These are phyloP conservation scores for Dolichomitus sp. DNA, from an alignment of 2,888 invertebrate species.

Conservation along the genomic window DNA sequence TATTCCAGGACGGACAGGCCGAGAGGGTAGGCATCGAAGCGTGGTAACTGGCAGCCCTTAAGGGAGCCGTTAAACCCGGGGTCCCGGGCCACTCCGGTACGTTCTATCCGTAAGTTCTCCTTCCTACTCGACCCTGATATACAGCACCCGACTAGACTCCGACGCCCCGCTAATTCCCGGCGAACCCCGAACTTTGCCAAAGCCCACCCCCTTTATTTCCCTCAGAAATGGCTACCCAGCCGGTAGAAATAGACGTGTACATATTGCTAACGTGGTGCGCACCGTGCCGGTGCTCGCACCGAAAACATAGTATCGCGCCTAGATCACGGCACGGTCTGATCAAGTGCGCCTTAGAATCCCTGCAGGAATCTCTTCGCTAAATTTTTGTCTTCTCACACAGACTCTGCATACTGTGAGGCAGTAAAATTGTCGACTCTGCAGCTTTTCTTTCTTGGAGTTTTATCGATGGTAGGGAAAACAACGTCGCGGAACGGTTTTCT, in stretches of 20 bases:
- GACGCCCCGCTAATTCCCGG: constrained; percentile 77
- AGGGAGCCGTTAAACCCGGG: constrained; percentile 85
- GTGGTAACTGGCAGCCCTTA: constrained; percentile 85
- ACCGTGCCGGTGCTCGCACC: background rate
- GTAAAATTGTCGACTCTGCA: constrained; percentile 40
- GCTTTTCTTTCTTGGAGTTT: constrained; percentile 20
- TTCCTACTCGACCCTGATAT: constrained; percentile 76
- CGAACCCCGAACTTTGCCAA: constrained; percentile 54
- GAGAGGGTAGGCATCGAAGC: constrained; percentile 86
- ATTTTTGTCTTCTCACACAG: constrained; percentile 36
- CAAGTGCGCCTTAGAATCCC: constrained; percentile 53
- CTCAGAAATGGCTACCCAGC: constrained; percentile 50
- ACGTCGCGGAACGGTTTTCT: constrained; percentile 26
- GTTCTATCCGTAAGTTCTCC: constrained; percentile 68
- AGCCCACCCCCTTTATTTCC: constrained; percentile 61
- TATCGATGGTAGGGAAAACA: constrained; percentile 22
- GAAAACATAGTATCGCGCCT: constrained; percentile 33
- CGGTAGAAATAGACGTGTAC: constrained; percentile 56
- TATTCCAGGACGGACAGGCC: constrained; percentile 84
- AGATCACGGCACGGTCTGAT: constrained; percentile 36
- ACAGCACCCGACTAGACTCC: constrained; percentile 70
- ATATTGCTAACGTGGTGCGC: constrained; percentile 18
- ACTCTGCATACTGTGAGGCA: constrained; percentile 8
- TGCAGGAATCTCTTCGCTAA: constrained; percentile 49
- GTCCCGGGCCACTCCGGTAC: constrained; percentile 79